Conservation (phyloP, 2,888 invertebrate species). For the Aphelenchoides bicaudatus region DNA sequence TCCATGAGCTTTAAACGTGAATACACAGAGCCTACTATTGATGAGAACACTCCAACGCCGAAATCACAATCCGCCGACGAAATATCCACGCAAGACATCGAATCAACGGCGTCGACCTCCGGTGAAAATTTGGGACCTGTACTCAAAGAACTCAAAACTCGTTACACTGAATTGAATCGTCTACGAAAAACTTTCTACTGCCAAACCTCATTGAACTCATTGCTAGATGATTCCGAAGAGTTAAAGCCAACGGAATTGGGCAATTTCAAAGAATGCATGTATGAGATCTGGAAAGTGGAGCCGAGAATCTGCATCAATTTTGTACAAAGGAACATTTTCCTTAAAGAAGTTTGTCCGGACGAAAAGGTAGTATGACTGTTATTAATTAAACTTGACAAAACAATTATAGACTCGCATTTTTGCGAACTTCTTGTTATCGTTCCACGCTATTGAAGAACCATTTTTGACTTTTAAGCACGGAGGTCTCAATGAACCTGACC, state of each 20-base stretch:
- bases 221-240: constrained; percentile 33
- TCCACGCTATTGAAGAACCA: constrained; percentile 55
- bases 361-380: constrained; percentile 29
- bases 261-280: constrained; percentile 54
- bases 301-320: constrained; percentile 50
- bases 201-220: constrained; percentile 17
- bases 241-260: constrained; percentile 39
- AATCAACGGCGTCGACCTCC: too few species aligned
- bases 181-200: constrained; percentile 35
- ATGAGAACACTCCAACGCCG: neutral
- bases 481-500: constrained; percentile 28
- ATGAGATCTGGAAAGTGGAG: constrained; percentile 51
- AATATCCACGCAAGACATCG: too few species aligned
- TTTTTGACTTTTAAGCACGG: constrained; percentile 51
- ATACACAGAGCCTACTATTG: neutral
- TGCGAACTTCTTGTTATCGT: constrained; percentile 46
- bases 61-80: constrained; percentile 1
- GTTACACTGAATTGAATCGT: constrained; percentile 30
- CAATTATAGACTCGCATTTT: constrained; percentile 44
- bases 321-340: constrained; percentile 32
- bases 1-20: constrained; percentile 44
- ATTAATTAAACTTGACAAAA: constrained; percentile 1
- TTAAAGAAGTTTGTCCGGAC: constrained; percentile 22
- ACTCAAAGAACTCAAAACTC: constrained; percentile 24
- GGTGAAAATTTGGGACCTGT: constrained; percentile 17